phyloP scores from a whole-genome alignment of 2,113 vertebrate species.

The Cettia cetti region DNA sequence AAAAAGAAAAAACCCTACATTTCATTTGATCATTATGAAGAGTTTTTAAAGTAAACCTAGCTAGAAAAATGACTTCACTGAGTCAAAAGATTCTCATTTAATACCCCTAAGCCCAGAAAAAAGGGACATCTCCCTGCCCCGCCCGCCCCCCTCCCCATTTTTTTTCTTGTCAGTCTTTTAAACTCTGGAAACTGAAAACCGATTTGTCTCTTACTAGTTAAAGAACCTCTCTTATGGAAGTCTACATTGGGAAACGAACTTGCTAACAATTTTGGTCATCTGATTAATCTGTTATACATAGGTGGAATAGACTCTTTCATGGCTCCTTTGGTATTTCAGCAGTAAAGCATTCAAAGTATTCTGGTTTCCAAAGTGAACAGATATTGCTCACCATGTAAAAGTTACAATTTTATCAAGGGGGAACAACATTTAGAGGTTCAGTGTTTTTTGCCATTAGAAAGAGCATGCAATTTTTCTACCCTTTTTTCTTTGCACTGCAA shows the following conservation, averaged over 20 bases:
- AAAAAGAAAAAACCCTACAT: background rate
- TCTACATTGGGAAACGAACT: background rate
- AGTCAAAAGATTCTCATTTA: background rate
- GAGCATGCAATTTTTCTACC: background rate
- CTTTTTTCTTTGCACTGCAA: background rate
- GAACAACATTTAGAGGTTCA: background rate
- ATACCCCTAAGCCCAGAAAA: accelerated
- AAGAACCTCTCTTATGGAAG: background rate
- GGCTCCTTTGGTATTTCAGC: background rate
- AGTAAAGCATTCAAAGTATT: background rate
- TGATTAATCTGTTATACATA: background rate
- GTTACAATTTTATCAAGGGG: background rate
- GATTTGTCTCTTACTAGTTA: background rate
- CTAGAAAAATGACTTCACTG: background rate
- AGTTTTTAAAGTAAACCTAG: background rate
- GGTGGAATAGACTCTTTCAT: background rate
- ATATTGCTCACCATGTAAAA: background rate
- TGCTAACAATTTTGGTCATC: background rate
- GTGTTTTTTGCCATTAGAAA: background rate
- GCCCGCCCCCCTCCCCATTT: accelerated
- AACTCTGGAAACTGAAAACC: background rate
- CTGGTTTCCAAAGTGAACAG: background rate
- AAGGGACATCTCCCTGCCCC: too few species aligned
- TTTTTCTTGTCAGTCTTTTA: background rate
- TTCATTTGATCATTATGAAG: background rate